Evolutionary conservation across 37 sponge, comb jelly and placozoan species (phyloP), one percentile per base, ranked within the genome.

Genomic region (Haliclona indistincta): DNA sequence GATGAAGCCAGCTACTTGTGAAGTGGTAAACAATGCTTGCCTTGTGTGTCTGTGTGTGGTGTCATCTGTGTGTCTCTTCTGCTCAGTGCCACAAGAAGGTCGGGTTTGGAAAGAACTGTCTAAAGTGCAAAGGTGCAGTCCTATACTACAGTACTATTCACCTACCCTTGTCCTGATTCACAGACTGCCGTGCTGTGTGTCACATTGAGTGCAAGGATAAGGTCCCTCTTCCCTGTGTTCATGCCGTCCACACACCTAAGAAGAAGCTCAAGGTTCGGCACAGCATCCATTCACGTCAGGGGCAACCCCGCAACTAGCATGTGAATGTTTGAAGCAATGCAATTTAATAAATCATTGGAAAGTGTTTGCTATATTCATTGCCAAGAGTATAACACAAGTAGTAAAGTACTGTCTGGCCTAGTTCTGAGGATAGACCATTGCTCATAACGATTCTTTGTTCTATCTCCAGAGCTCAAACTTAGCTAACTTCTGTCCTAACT

Each of bases 171-270:
- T 17, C 4, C 49, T 7, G 38, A 33, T 37, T 3, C 13, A 20
- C 68, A 96, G 97, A 93, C 63, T 96, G 97, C 43, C 77, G 80
- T 33, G 73, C 81, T 2, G 76, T 90, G 34, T 88, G 88, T 29
- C 94, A 93, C 42, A 58, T 68, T 15, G 86, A 89, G 25, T 96
- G 97, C 43, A 81, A 87, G 70, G 64, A 68, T 7, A 83, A 90
- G 35, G 85, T 81, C 17, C 88, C 91, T 36, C 77, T 90, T 29
- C 94, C 94, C 15, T 96, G 97, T 81, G 83, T 96, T 11, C 97
- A 94, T 43, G 64, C 70, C 36, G 91, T 81, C 0, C 81, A 78
- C 20, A 96, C 94, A 7, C 94, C 94, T 6, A 84, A 77, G 56
- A 86, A 76, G 85, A 92, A 79, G 47, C 64, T 63, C 58, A 73